These are phyloP conservation scores for Emydura subglobosa DNA, from an alignment of 2,113 vertebrate species.

Conservation along the genomic window DNA sequence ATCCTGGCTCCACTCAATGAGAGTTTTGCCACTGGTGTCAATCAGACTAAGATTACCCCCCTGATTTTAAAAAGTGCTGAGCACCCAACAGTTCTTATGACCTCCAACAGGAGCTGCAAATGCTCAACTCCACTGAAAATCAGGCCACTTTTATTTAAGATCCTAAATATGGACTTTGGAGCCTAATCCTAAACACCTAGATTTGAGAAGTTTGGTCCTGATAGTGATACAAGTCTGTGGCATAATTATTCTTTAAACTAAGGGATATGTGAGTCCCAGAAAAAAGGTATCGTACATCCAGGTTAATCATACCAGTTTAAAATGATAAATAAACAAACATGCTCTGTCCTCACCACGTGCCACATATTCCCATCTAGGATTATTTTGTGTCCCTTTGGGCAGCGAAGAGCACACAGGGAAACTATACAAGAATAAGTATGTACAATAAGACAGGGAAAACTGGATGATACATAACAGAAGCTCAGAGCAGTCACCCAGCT, in stretches of 20 bases:
- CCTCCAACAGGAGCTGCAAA: neutral
- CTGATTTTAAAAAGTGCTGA: neutral
- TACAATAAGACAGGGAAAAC: neutral
- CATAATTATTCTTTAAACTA: neutral
- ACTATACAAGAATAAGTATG: neutral
- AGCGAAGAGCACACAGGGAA: neutral
- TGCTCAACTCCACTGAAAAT: neutral
- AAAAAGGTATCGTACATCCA: neutral
- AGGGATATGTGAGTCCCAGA: neutral
- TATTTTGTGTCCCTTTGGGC: neutral
- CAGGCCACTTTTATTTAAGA: neutral
- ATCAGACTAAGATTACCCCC: neutral
- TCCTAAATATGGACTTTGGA: neutral
- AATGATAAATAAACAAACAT: neutral
- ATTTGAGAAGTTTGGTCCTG: neutral
- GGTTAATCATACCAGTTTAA: neutral
- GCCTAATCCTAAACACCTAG: neutral
- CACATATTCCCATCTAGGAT: neutral
- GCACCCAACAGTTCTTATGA: rapidly evolving
- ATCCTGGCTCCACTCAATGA: neutral
- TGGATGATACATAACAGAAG: neutral
- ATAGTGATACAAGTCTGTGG: neutral
- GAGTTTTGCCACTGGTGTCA: neutral
- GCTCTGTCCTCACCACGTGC: neutral
- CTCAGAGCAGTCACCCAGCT: conserved; percentile 5